Conservation (phyloP, 2,797 vertebrate species). For the Lemur catta region DNA sequence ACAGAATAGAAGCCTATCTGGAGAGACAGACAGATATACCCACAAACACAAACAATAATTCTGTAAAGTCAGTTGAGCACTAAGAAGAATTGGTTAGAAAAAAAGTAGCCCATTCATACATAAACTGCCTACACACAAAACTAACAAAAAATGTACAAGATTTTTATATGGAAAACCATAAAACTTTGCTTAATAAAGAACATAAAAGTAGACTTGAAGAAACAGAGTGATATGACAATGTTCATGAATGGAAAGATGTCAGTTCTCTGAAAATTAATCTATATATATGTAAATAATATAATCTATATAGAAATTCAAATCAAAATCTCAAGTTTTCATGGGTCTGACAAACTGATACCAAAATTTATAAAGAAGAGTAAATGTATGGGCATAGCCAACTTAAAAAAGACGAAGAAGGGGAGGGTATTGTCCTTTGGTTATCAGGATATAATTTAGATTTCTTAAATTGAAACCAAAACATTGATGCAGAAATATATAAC, state of each 20-base stretch:
- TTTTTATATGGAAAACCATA: slow-evolving; percentile 6
- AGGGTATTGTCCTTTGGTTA: neutral
- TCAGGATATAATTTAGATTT: neutral
- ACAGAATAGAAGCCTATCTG: neutral
- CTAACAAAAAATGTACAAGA: neutral
- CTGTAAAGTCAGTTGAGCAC: neutral
- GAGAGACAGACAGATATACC: neutral
- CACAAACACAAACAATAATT: neutral
- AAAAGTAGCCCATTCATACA: neutral
- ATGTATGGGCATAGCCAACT: neutral
- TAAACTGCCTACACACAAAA: neutral
- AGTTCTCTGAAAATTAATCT: neutral
- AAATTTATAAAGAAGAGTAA: slow-evolving; percentile 25
- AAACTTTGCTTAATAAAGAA: neutral
- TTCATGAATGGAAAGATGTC: neutral
- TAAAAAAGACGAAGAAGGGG: neutral
- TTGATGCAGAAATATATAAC: neutral
- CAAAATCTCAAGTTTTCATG: neutral
- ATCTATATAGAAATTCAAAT: neutral
- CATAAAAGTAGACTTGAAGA: neutral
- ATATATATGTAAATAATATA: neutral
- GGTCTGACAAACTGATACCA: neutral
- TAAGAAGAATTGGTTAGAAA: neutral
- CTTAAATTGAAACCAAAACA: neutral
- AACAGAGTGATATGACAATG: neutral